Conservation (phyloP, 2,797 vertebrate genomes). For the Eulemur rubriventer region DNA sequence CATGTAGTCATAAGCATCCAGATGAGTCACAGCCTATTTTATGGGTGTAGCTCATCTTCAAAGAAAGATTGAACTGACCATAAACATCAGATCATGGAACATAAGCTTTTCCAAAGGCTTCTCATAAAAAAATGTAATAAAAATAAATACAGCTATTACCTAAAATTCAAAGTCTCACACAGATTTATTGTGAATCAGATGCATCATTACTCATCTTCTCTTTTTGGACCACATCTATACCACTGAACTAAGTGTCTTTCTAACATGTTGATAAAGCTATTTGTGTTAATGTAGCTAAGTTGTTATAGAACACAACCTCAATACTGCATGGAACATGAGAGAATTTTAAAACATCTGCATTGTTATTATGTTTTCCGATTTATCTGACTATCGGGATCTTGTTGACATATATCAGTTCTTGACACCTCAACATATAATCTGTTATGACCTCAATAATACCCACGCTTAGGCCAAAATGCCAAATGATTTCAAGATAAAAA, state of each 20-base stretch:
- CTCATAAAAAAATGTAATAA: constrained; percentile 81
- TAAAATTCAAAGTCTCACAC: constrained; percentile 66
- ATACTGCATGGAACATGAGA: not conserved
- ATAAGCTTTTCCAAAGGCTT: constrained; percentile 73
- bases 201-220: constrained; percentile 51
- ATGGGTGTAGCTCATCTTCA: constrained; percentile 83
- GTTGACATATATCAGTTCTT: not conserved
- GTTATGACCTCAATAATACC: not conserved
- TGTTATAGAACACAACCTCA: constrained; percentile 3
- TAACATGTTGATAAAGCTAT: constrained; percentile 59
- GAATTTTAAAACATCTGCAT: constrained; percentile 27
- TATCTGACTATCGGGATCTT: not conserved
- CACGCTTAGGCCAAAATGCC: not conserved
- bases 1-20: constrained; percentile 67
- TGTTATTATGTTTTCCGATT: constrained; percentile 10
- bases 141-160: constrained; percentile 79
- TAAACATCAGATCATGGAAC: constrained; percentile 74
- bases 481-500: constrained; percentile 1
- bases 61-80: constrained; percentile 81
- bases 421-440: not conserved
- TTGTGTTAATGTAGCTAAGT: constrained; percentile 1
- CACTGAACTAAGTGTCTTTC: constrained; percentile 36
- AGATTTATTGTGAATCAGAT: constrained; percentile 64
- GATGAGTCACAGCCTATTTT: constrained; percentile 83
- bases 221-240: not conserved